phyloP scores from a whole-genome alignment of 1,140 invertebrate genomes.

The Drosophila repletoides region DNA sequence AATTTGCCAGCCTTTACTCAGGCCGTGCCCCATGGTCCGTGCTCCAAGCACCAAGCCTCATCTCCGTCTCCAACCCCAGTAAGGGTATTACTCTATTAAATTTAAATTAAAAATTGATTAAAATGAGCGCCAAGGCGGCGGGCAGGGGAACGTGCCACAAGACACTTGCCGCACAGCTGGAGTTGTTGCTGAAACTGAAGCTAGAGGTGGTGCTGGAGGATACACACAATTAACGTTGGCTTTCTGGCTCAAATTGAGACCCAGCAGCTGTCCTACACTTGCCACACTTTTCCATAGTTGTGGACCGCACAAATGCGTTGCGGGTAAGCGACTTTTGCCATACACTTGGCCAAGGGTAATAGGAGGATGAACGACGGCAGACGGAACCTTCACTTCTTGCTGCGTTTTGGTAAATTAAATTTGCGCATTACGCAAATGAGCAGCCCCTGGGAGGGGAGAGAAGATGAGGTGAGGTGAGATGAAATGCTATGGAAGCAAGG shows the following conservation, averaged over 20 bases:
- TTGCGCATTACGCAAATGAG: constrained; percentile 81
- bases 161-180: constrained; percentile 41
- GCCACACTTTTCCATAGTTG: constrained; percentile 38
- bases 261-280: constrained; percentile 7
- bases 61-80: not conserved
- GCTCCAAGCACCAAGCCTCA: not conserved
- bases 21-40: not conserved
- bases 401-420: constrained; percentile 80
- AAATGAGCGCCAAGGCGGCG: constrained; percentile 53
- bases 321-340: constrained; percentile 56
- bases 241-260: constrained; percentile 38
- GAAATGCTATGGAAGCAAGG: not conserved
- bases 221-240: constrained; percentile 78
- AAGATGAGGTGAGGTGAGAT: not conserved
- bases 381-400: constrained; percentile 11
- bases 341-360: constrained; percentile 5
- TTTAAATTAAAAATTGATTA: constrained; percentile 81
- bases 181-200: not conserved
- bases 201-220: constrained; percentile 39
- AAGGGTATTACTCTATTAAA: constrained; percentile 78
- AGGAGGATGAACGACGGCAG: too few relatives aligned
- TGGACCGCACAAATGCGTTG: constrained; percentile 65
- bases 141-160: not conserved
- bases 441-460: constrained; percentile 17
- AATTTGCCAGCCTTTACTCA: not conserved